phyloP scores from a whole-genome alignment of 2,888 invertebrate species.

The Drosophila macrospina region DNA sequence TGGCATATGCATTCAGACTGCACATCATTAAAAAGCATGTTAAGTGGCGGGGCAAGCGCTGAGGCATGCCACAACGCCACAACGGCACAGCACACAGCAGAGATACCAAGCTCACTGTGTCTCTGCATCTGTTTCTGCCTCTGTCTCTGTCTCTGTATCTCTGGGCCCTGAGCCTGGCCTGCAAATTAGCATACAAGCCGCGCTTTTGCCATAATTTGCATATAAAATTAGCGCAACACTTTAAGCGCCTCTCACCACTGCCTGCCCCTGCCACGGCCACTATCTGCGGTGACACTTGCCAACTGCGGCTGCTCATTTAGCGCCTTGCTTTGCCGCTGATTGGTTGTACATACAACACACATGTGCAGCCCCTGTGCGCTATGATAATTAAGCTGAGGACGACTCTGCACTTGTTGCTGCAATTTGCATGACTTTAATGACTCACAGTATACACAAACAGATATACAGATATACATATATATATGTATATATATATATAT shows the following conservation, averaged over 20 bases:
- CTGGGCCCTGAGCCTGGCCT: constrained; percentile 14
- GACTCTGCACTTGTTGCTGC: constrained; percentile 74
- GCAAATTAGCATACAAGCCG: constrained; percentile 78
- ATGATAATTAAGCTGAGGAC: constrained; percentile 71
- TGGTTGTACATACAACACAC: constrained; percentile 69
- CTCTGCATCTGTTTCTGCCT: constrained; percentile 1
- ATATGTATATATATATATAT: neutral
- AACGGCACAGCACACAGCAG: neutral
- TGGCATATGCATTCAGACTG: constrained; percentile 59
- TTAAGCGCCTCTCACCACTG: constrained; percentile 30
- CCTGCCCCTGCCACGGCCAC: constrained; percentile 8
- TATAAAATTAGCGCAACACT: constrained; percentile 80
- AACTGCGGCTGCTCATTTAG: constrained; percentile 64
- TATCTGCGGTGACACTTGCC: constrained; percentile 52
- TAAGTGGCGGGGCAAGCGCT: constrained; percentile 19
- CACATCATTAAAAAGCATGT: constrained; percentile 71
- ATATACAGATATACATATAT: neutral
- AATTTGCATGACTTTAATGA: constrained; percentile 70
- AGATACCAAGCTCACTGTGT: neutral
- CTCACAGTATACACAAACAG: constrained; percentile 24
- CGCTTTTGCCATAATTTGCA: constrained; percentile 79
- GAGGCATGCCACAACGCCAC: constrained; percentile 9
- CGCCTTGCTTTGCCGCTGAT: constrained; percentile 68
- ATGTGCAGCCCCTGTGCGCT: constrained; percentile 51
- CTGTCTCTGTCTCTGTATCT: neutral